Base-by-base conservation (phyloP, 35 echinoderm and acorn worm genomes). In the Nesometra sesokonis region DNA sequence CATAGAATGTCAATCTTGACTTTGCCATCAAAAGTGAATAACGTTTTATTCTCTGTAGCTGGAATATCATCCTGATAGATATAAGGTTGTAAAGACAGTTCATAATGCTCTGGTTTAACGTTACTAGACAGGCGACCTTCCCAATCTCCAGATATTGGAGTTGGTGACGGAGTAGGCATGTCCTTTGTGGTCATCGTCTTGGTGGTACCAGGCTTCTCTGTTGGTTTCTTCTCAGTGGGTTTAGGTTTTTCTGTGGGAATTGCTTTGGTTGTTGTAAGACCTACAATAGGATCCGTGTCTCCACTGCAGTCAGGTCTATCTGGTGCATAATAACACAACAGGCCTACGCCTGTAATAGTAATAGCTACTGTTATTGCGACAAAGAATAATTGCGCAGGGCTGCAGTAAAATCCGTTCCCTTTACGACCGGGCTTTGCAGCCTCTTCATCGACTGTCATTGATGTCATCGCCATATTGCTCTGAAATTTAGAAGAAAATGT, bases 21-120 rank as follows among this genome's bases (percentile, higher is more conserved):
- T 32, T 21, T 80, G 13, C 96, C 96, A 84, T 99, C 93, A 84
- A 99, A 99, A 76, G 85, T 90, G 33, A 99, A 99, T 34, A 36
- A 13, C 52, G 86, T 86, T 17, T 88, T 82, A 21, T 35, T 78
- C 3, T 46, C 78, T 76, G 47, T 77, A n/a, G 46, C 80, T 3
- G 30, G 34, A 43, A 88, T 87, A 35, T 93, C 92, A 15, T 92
- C 90, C 17, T 79, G 32, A 33, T 94, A 87, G 30, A 99, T 52
- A 35, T 91, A 99, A 2, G 96, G 96, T 47, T 92, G 78, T 8
- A 99, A 67, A 17, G 46, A 83, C 19, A 99, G 67, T 36, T 87
- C 87, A 47, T 99, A 94, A 27, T 57, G 46, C 34, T 80, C 52
- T 31, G 96, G 96, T 85, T 82, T 82, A 17, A 92, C 81, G 35